These are phyloP conservation scores for Crotalus viridis DNA, from an alignment of 2,113 vertebrate species.

Conservation along the genomic window DNA sequence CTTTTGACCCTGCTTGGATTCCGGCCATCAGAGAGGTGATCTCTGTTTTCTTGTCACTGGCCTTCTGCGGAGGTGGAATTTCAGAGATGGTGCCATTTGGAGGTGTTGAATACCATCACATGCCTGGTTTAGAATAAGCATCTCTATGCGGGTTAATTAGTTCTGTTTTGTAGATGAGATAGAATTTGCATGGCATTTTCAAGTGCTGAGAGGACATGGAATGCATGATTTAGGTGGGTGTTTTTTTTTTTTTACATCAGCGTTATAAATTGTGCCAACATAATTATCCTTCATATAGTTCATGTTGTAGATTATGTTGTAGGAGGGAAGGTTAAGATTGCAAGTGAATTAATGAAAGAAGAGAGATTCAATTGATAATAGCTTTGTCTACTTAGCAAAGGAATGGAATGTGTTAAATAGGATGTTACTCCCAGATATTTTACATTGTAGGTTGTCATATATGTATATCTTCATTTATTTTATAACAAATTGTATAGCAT, in stretches of 20 bases:
- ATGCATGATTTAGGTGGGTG: neutral
- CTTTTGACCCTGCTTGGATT: slow-evolving; percentile 43
- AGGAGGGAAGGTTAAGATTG: neutral
- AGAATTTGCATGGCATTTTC: neutral
- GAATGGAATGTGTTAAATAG: neutral
- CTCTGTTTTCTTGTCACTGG: slow-evolving; percentile 8
- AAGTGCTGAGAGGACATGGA: neutral
- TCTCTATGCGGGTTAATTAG: neutral
- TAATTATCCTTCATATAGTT: neutral
- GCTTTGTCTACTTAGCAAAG: neutral
- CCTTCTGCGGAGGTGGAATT: neutral
- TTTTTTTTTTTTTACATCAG: neutral
- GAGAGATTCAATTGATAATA: neutral
- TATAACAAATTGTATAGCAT: neutral
- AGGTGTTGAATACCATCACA: neutral
- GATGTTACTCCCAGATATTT: neutral
- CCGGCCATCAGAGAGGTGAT: neutral
- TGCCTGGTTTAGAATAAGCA: neutral
- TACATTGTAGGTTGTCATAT: neutral
- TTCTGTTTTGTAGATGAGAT: neutral
- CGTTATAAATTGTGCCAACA: neutral
- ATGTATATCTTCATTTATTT: neutral
- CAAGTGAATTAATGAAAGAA: neutral
- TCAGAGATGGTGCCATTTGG: neutral
- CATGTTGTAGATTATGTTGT: neutral